Conservation (phyloP, 2,113 vertebrate genomes). For the Phyllostomus hastatus region DNA sequence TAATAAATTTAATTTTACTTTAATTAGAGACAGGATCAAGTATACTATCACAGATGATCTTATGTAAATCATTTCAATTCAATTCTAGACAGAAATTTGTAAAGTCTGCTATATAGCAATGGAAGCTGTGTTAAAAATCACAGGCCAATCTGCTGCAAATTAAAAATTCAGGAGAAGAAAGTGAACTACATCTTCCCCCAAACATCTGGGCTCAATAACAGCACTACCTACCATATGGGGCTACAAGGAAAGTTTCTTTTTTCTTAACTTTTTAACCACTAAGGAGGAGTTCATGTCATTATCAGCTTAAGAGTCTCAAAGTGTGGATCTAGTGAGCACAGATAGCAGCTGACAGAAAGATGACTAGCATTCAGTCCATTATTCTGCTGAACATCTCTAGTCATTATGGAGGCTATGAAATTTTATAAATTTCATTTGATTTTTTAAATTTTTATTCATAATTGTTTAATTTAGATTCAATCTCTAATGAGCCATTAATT, state of each 20-base stretch:
- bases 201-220: background rate
- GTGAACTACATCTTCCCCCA: background rate
- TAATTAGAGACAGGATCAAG: background rate
- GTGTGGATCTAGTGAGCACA: background rate
- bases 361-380: background rate
- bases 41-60: background rate
- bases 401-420: background rate
- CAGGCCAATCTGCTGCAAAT: background rate
- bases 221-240: background rate
- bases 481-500: background rate
- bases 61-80: background rate
- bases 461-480: background rate
- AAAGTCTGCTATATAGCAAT: background rate
- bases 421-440: background rate
- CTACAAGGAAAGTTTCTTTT: background rate
- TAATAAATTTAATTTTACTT: slow-evolving; percentile 4
- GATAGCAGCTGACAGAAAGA: background rate
- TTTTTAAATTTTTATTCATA: background rate
- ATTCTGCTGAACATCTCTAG: background rate
- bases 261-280: slow-evolving; percentile 34
- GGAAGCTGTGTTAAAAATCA: slow-evolving; percentile 11
- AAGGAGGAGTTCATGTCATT: background rate
- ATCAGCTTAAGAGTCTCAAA: background rate
- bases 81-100: background rate
- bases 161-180: slow-evolving; percentile 16